Evolutionary conservation across 2,888 invertebrate species (phyloP), one percentile per base, ranked within the genome.

Genomic region (Alloplasta piceator): DNA sequence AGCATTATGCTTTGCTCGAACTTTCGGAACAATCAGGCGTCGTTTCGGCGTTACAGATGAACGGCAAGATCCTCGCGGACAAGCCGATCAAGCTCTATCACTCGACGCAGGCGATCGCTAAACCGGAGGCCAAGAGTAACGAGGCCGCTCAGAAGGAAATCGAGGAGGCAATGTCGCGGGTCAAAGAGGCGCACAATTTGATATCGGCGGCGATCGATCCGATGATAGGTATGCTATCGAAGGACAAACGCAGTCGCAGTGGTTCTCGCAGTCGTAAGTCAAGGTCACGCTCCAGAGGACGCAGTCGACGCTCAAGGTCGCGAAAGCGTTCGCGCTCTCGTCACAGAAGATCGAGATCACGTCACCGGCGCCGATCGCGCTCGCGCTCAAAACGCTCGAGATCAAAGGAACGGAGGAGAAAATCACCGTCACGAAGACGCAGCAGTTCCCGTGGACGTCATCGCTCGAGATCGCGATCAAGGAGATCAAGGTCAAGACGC

Each of bases 121-220:
- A 98, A 89, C 98, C 98, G 0, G 98, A 98, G 91, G 97, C 98
- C 0, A 98, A 98, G 92, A 98, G 98, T 85, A 98, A 98, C 90
- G 98, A 98, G 91, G 98, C 98, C 0, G 98, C 98, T 0, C 97
- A 98, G 89, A 95, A 97, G 58, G 98, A 98, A 93, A 98, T 99
- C 74, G 98, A 98, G 92, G 98, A 98, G 92, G 98, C 98, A 0
- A 98, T 99, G 98, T 97, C 98, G 60, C 94, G 98, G 82, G 98
- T 98, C 0, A 98, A 98, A 90, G 98, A 99, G 93, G 98, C 98
- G 0, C 98, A 98, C 92, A 97, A 97, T 91, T 94, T 98, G 88
- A 98, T 99, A 83, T 97, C 98, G 0, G 98, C 98, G 6, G 97
- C 98, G 10, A 98, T 98, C 83, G 98, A 98, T 93, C 97, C 97